Evolutionary conservation across 2,888 invertebrate genomes (phyloP), one percentile per base, ranked within the genome.

Genomic region (Acleris cristana): DNA sequence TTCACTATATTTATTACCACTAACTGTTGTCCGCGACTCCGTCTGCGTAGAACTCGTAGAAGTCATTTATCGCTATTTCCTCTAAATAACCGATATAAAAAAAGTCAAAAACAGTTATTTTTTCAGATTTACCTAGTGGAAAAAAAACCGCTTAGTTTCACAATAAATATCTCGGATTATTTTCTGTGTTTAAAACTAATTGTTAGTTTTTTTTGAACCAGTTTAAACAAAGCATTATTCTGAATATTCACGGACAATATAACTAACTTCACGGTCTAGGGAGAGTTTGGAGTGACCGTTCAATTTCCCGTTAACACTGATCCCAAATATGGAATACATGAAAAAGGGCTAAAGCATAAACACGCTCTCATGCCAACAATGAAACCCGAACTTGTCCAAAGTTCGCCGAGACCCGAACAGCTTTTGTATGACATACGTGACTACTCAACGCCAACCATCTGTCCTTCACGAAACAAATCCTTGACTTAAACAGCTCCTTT

Each of bases 341-440:
- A 67, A 67, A 67, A 67, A 67, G 62, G 57, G 53, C 49, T 58
- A 52, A 34, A 21, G 56, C 57, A 60, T 60, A 60, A 63, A 67
- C 62, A 67, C 57, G 49, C 53, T 44, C 53, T 54, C 57, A 62
- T 48, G 48, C 63, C 48, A 53, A 66, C 70, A 62, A 69, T 62
- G 65, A 56, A 21, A 52, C 68, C 70, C 65, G 68, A 73, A 73
- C 69, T 69, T 72, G 68, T 72, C 68, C 51, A 72, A 70, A 73
- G 70, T 73, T 73, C 65, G n/a, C 62, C 68, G 62, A 65, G 62
- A 51, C 70, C 65, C 64, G 21, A 62, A 55, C 69, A 63, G 60
- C 52, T 55, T 56, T 53, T 52, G 60, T n/a, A 52, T 34, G 65
- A 61, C 64, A 55, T 62, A 64, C 58, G 59, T 68, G 58, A 64